Evolutionary conservation across 2,113 vertebrate species (phyloP).

Genomic region (Tympanuchus pallidicinctus): DNA sequence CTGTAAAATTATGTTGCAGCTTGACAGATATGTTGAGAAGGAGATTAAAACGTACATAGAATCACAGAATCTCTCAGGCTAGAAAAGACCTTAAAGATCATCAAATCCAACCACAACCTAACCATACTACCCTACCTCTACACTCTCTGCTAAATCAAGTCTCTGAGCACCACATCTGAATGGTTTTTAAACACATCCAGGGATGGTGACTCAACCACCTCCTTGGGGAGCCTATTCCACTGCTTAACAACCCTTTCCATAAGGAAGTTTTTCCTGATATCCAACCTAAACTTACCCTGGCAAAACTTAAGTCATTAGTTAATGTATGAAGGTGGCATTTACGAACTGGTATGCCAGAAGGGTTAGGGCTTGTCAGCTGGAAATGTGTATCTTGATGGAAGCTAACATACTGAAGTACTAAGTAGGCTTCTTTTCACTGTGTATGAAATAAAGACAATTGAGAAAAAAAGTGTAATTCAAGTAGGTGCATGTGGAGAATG

Average conservation of each 20-base stretch:
- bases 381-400: constrained; percentile 32
- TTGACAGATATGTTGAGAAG: background rate
- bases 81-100: too few species aligned
- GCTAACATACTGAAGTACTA: background rate
- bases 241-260: too few species aligned
- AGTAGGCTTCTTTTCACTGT: constrained; percentile 9
- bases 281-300: too few species aligned
- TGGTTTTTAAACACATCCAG: too few species aligned
- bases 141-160: too few species aligned
- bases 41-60: background rate
- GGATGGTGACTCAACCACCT: too few species aligned
- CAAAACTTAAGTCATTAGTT: background rate
- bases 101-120: too few species aligned
- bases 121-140: too few species aligned
- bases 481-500: background rate
- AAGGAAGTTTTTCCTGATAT: too few species aligned
- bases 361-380: background rate
- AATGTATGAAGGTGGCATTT: constrained; percentile 31
- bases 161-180: too few species aligned
- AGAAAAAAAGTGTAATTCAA: background rate
- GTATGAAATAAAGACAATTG: constrained; percentile 34
- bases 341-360: background rate
- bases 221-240: too few species aligned
- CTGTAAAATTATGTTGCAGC: background rate
- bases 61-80: too few species aligned